Evolutionary conservation across 2,113 vertebrate species (phyloP), one percentile per base, ranked within the genome.

Genomic region (Chaetorhynchus papuensis): DNA sequence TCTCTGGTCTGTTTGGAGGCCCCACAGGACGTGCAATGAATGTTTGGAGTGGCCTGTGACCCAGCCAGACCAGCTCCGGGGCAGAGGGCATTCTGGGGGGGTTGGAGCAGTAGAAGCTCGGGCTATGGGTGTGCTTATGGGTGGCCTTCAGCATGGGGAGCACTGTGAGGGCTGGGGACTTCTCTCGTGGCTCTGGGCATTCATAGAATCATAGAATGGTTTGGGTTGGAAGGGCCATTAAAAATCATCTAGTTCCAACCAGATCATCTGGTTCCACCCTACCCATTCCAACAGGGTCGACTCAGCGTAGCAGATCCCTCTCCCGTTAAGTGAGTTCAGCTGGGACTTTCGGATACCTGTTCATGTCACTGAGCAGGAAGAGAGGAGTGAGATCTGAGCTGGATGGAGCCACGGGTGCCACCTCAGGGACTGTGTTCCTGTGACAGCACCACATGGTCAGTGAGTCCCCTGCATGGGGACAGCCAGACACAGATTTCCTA

Each of bases 281-380:
- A 23, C 35, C 26, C 18, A 42, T 54, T 54, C n/a, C n/a, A 53
- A 6, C 5, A 16, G 54, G 9, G 11, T 13, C 0, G 0, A 20
- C 41, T 81, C 70, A 53, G 49, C 9, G 2, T 6, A 39, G 21
- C 21, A 78, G 44, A 42, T 56, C 54, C 64, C 45, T 69, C 49
- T 87, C 64, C 33, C 42, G 5, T 9, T 10, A 5, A 20, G 11
- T 18, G 44, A 70, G 15, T 61, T 84, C 70, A 90, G 22, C 60
- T 45, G 60, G 35, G 60, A 44, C 37, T 82, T 79, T 27, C 14
- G 21, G 26, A 35, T 8, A 24, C 10, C 30, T 65, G 7, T 20
- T 52, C 19, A 14, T 27, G n/a, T 39, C 37, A 59, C 47, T 59
- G 47, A 83, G 52, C 65, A 82, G 47, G 60, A 69, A 13, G 2